Evolutionary conservation across 2,113 vertebrate species (phyloP).

Genomic region (Raja brachyura): DNA sequence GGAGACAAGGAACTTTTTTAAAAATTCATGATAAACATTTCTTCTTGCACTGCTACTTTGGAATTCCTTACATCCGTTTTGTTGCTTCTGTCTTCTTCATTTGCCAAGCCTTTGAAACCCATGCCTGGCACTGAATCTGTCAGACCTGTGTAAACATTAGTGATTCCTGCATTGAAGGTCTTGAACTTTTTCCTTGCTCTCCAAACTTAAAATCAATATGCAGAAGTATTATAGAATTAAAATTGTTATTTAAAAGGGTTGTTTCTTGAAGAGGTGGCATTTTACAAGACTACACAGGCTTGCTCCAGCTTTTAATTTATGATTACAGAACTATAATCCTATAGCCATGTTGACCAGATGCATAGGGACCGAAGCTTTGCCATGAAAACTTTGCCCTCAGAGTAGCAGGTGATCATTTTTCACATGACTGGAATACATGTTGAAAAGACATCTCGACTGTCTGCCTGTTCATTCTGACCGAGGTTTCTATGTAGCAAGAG

Average conservation of each 20-base stretch:
- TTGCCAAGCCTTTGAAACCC: background rate
- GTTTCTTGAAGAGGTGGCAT: constrained; percentile 62
- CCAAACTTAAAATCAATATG: background rate
- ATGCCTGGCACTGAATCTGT: background rate
- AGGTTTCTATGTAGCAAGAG: constrained; percentile 7
- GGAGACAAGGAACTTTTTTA: background rate
- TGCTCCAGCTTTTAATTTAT: constrained; percentile 68
- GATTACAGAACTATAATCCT: constrained; percentile 56
- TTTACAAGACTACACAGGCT: constrained; percentile 49
- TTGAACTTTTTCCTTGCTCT: background rate
- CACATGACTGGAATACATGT: constrained; percentile 51
- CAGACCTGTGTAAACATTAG: background rate
- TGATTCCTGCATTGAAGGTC: background rate
- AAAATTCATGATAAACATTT: background rate
- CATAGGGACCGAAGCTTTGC: constrained; percentile 68
- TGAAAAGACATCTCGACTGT: constrained; percentile 39
- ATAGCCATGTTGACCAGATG: constrained; percentile 66
- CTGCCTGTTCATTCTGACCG: constrained; percentile 44
- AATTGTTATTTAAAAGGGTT: constrained; percentile 52
- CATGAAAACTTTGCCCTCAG: constrained; percentile 47
- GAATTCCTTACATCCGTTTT: background rate
- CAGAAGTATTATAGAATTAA: background rate
- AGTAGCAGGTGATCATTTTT: constrained; percentile 51
- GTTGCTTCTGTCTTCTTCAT: background rate
- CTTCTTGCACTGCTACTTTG: background rate